phyloP scores from a whole-genome alignment of 2,113 vertebrate species.

The Columba livia region DNA sequence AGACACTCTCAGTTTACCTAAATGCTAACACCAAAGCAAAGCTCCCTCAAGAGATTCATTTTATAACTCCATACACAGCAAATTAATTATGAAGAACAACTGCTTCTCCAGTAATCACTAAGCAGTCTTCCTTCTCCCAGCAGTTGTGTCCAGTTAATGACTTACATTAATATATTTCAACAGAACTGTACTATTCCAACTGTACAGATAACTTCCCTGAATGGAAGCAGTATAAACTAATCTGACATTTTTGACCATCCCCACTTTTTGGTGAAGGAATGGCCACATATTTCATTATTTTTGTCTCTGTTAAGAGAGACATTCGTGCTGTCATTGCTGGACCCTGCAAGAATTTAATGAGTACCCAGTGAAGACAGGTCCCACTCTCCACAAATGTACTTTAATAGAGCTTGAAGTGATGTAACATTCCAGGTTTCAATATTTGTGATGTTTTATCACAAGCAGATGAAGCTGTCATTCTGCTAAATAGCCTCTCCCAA shows the following conservation, averaged over 20 bases:
- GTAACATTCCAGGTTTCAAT: background rate
- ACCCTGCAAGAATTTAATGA: background rate
- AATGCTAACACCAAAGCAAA: background rate
- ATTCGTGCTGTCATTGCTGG: background rate
- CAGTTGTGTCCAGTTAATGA: background rate
- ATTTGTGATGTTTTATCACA: background rate
- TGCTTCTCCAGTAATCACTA: rapidly evolving
- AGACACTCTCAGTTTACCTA: background rate
- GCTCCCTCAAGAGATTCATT: background rate
- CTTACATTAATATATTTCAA: background rate
- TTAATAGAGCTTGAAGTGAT: background rate
- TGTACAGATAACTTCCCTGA: background rate
- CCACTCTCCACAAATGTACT: rapidly evolving
- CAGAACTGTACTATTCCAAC: background rate
- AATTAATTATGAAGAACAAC: background rate
- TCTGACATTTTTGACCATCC: background rate
- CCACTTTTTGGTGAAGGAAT: background rate
- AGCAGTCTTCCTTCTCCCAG: background rate
- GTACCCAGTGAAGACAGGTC: background rate
- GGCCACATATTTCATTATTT: background rate
- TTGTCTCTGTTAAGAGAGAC: background rate
- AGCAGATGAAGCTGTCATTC: background rate
- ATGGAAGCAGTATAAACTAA: background rate
- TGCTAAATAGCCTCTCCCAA: background rate
- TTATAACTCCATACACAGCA: background rate